Conservation (phyloP, 2,797 vertebrate genomes). For the Hippocampus kuda region DNA sequence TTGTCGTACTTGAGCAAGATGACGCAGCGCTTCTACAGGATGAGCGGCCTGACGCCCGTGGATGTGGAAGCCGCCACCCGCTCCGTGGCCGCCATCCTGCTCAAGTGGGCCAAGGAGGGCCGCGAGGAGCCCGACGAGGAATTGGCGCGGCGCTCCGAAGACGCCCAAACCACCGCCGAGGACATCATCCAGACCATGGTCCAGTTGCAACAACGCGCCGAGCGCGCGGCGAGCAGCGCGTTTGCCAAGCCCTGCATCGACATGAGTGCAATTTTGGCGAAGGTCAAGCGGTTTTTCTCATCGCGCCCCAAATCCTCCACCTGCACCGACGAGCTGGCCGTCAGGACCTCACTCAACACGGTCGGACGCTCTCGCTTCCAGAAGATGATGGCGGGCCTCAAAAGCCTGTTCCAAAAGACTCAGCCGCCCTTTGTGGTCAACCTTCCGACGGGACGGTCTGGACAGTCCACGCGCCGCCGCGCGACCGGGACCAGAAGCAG, state of each 20-base stretch:
- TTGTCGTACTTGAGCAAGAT: conserved; percentile 6
- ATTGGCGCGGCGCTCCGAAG: neutral
- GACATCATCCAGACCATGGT: conserved; percentile 6
- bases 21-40: conserved; percentile 6
- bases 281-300: conserved; percentile 2
- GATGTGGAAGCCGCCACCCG: neutral
- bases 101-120: conserved; percentile 7
- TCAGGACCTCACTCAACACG: conserved; percentile 1
- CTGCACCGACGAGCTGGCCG: neutral
- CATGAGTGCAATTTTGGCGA: conserved; percentile 2
- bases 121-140: neutral
- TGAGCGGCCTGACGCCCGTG: conserved; percentile 5
- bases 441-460: neutral
- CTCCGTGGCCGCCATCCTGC: neutral
- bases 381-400: conserved; percentile 7
- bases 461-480: neutral
- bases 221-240: too few species aligned
- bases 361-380: neutral
- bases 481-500: neutral
- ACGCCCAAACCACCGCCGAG: neutral
- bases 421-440: conserved; percentile 3
- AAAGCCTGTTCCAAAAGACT: neutral
- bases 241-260: conserved; percentile 1
- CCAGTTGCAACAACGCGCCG: neutral
- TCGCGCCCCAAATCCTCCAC: neutral